These are phyloP conservation scores for Phenganax stokvisi DNA, from an alignment of 92 coral and sea anemone species.

Conservation along the genomic window DNA sequence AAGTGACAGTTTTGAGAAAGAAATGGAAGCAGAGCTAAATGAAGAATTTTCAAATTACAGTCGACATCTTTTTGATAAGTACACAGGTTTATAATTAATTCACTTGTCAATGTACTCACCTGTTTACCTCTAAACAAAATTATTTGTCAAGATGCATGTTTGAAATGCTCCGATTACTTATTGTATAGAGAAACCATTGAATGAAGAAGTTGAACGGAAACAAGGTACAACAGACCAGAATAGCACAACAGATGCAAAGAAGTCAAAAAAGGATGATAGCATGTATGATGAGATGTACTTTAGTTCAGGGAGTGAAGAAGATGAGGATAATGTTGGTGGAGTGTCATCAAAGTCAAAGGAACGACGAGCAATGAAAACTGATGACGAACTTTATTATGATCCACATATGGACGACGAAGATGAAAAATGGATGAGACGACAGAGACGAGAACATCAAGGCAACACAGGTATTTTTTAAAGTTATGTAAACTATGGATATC, in stretches of 20 bases:
- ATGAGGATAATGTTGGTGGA: constrained; percentile 85
- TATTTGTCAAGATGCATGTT: too few relatives aligned
- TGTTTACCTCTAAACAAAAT: too few relatives aligned
- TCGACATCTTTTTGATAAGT: neutral
- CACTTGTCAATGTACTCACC: neutral
- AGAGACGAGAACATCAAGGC: constrained; percentile 57
- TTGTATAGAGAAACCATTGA: neutral
- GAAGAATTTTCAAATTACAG: constrained; percentile 42
- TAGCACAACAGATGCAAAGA: neutral
- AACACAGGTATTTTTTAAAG: constrained; percentile 21
- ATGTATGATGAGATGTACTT: constrained; percentile 84
- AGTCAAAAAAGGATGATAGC: constrained; percentile 23
- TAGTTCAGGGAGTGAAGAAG: constrained; percentile 91
- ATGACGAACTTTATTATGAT: constrained; percentile 86
- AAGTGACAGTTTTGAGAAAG: constrained; percentile 70
- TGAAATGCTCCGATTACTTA: neutral
- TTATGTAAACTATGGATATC: neutral
- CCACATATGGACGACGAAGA: constrained; percentile 96
- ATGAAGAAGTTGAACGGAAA: neutral
- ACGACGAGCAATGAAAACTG: constrained; percentile 65
- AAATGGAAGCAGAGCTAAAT: constrained; percentile 78
- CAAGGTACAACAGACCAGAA: neutral
- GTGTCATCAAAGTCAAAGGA: constrained; percentile 75
- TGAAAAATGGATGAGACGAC: constrained; percentile 81
- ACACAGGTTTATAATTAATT: constrained; percentile 4